Conservation (phyloP, 2,888 invertebrate species). For the Hirtodrosophila confusa region DNA sequence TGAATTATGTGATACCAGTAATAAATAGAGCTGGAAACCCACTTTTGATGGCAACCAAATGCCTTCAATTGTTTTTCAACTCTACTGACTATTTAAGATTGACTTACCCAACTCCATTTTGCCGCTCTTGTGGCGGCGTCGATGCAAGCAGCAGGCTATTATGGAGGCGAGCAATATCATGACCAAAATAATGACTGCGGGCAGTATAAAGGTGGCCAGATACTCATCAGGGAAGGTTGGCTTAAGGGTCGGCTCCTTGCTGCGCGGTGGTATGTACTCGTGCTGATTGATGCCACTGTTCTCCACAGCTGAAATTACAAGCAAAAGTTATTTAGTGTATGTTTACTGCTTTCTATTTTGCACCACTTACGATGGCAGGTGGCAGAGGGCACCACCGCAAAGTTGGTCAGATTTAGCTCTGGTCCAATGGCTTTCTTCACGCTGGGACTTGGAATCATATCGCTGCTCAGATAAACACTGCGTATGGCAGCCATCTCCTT, state of each 20-base stretch:
- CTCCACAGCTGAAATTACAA: constrained; percentile 54
- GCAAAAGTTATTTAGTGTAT: not conserved
- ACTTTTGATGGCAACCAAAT: no score
- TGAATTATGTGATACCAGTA: no score
- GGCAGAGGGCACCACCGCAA: constrained; percentile 85
- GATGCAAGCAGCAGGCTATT: constrained; percentile 94
- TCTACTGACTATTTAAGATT: not conserved
- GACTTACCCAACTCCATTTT: constrained; percentile 89
- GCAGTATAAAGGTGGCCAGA: constrained; percentile 93
- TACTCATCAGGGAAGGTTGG: constrained; percentile 87
- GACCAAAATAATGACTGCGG: constrained; percentile 93
- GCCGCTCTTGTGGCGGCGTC: constrained; percentile 92
- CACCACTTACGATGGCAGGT: constrained; percentile 85
- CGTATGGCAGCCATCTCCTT: constrained; percentile 90
- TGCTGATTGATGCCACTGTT: constrained; percentile 74
- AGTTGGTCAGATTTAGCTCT: constrained; percentile 87
- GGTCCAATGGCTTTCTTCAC: constrained; percentile 87
- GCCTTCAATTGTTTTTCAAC: no score
- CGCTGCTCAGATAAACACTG: constrained; percentile 88
- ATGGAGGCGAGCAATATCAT: constrained; percentile 94
- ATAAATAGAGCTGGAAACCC: no score
- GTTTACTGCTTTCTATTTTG: no score
- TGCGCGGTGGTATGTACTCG: constrained; percentile 80
- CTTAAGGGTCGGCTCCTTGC: constrained; percentile 82
- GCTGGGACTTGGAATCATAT: constrained; percentile 85